Conservation (phyloP, 35 echinoderm and acorn worm species). For the Stichopus chloronotus region DNA sequence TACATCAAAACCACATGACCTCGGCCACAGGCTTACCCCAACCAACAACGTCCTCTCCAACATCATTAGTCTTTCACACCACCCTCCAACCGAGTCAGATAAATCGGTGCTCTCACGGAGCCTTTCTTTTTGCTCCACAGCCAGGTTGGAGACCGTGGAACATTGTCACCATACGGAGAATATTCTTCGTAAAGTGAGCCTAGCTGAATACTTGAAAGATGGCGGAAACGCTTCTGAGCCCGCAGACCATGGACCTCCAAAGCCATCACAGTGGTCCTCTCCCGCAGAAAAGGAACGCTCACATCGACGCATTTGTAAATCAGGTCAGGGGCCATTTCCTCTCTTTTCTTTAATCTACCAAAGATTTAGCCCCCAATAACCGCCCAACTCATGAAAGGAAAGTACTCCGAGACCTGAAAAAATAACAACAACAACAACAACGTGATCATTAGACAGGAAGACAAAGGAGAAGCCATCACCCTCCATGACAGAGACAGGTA, state of each 20-base stretch:
- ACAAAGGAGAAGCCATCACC: constrained; percentile 15
- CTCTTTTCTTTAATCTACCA: background rate
- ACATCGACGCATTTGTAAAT: background rate
- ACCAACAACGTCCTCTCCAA: background rate
- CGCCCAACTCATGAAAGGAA: background rate
- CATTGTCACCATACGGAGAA: constrained; percentile 16
- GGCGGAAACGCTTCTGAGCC: background rate
- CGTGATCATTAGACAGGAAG: constrained; percentile 7
- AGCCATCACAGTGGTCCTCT: background rate
- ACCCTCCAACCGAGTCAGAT: background rate
- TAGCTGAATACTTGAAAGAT: constrained; percentile 23
- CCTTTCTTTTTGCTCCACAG: constrained; percentile 32
- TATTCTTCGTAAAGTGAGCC: background rate
- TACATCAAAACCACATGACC: background rate
- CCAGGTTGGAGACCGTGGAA: background rate
- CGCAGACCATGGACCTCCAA: background rate
- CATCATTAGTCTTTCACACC: background rate
- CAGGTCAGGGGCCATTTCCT: background rate
- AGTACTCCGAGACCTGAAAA: background rate
- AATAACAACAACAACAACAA: background rate
- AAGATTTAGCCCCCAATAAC: background rate
- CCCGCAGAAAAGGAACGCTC: background rate
- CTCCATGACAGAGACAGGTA: background rate
- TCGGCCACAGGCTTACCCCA: background rate
- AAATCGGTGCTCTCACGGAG: background rate